These are phyloP conservation scores for Olivierus martensii DNA, from an alignment of 1,140 invertebrate species.

Conservation along the genomic window DNA sequence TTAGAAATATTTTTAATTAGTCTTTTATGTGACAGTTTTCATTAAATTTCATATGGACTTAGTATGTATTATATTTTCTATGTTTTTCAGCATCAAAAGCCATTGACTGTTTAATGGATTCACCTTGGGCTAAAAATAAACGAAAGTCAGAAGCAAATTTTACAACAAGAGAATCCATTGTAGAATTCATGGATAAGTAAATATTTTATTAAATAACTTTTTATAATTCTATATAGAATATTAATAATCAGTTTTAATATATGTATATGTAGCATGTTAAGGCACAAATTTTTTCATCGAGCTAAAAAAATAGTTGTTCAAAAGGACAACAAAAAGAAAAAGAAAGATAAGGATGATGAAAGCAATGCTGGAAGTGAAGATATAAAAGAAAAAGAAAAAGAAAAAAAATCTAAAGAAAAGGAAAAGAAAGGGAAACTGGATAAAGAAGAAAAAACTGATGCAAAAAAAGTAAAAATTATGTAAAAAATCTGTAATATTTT, in stretches of 20 bases:
- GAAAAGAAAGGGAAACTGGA: slow-evolving; percentile 32
- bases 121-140: slow-evolving; percentile 62
- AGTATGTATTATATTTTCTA: too few relatives aligned
- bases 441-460: slow-evolving; percentile 32
- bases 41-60: too few relatives aligned
- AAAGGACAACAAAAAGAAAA: slow-evolving; percentile 42
- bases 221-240: not conserved
- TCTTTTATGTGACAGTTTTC: too few relatives aligned
- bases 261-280: slow-evolving; percentile 46
- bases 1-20: too few relatives aligned
- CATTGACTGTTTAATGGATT: slow-evolving; percentile 78
- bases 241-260: slow-evolving; percentile 1
- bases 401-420: slow-evolving; percentile 29
- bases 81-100: slow-evolving; percentile 52
- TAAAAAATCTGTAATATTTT: too few relatives aligned
- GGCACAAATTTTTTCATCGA: slow-evolving; percentile 88
- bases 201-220: not conserved
- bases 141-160: slow-evolving; percentile 58
- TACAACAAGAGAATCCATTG: slow-evolving; percentile 58
- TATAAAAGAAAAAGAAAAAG: slow-evolving; percentile 16
- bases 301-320: slow-evolving; percentile 72
- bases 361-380: slow-evolving; percentile 11
- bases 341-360: slow-evolving; percentile 11
- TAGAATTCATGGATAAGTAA: slow-evolving; percentile 20
- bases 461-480: slow-evolving; percentile 35